These are phyloP conservation scores for Leguminivora glycinivorella DNA, from an alignment of 1,140 invertebrate species.

Conservation along the genomic window DNA sequence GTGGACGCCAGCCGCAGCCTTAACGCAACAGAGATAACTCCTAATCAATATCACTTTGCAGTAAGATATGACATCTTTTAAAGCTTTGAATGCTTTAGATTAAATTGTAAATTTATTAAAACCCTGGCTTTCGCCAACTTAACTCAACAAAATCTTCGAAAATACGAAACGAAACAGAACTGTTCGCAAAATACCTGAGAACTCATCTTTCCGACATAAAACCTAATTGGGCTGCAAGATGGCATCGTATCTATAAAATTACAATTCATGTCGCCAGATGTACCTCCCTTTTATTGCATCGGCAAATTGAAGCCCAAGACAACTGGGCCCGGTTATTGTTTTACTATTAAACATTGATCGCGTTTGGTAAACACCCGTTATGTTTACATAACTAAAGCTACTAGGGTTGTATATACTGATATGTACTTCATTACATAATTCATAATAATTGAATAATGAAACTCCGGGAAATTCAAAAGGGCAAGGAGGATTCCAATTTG, in stretches of 20 bases:
- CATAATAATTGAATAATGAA: too few species aligned
- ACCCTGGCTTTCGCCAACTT: too few species aligned
- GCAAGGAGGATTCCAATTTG: too few species aligned
- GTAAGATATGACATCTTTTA: too few species aligned
- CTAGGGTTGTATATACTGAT: neutral
- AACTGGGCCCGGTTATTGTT: slow-evolving; percentile 70
- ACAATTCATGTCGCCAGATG: slow-evolving; percentile 73
- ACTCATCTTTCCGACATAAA: slow-evolving; percentile 46
- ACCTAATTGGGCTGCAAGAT: slow-evolving; percentile 68
- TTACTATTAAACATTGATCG: slow-evolving; percentile 64
- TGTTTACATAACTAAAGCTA: neutral
- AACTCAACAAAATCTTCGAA: neutral
- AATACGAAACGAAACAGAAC: neutral
- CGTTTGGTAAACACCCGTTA: slow-evolving; percentile 5
- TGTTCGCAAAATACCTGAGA: slow-evolving; percentile 4
- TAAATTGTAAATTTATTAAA: too few species aligned
- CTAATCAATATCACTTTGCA: too few species aligned
- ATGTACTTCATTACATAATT: too few species aligned
- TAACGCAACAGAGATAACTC: too few species aligned
- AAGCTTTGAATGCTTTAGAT: too few species aligned
- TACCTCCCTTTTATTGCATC: slow-evolving; percentile 61
- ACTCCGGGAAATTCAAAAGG: too few species aligned
- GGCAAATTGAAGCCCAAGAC: slow-evolving; percentile 67
- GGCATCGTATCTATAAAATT: slow-evolving; percentile 70
- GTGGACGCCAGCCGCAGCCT: too few species aligned